Evolutionary conservation across 2,888 invertebrate species (phyloP).

Genomic region (Pediacus dermestoides): DNA sequence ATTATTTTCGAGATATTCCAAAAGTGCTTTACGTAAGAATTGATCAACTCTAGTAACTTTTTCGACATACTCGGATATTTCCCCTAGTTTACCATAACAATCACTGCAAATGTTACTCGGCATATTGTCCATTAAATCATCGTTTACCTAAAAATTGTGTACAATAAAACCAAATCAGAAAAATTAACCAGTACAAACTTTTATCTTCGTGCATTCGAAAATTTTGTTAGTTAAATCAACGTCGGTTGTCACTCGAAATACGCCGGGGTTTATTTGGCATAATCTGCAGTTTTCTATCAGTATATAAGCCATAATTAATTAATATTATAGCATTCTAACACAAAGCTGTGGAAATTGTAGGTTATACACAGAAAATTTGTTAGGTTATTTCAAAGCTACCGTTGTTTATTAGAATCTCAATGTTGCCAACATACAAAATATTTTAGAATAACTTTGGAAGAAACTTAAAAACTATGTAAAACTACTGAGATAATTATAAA

Average conservation of each 20-base stretch:
- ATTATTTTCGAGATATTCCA: slow-evolving; percentile 6
- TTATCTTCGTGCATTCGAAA: slow-evolving; percentile 25
- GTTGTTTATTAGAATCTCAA: too few relatives aligned
- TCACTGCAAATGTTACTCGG: slow-evolving; percentile 27
- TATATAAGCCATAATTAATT: too few relatives aligned
- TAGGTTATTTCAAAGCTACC: too few relatives aligned
- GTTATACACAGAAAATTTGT: too few relatives aligned
- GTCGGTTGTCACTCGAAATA: slow-evolving; percentile 13
- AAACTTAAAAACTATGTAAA: too few relatives aligned
- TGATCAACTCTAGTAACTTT: slow-evolving; percentile 26
- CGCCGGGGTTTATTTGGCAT: slow-evolving; percentile 18
- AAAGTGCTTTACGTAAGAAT: slow-evolving; percentile 17
- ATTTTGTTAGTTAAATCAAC: slow-evolving; percentile 25
- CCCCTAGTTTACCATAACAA: slow-evolving; percentile 28
- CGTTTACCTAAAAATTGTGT: slow-evolving; percentile 22
- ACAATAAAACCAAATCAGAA: too few relatives aligned
- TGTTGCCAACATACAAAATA: too few relatives aligned
- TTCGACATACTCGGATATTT: slow-evolving; percentile 26
- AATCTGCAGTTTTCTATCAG: slow-evolving; percentile 20
- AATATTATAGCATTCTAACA: too few relatives aligned
- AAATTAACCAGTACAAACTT: too few relatives aligned
- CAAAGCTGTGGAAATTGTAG: too few relatives aligned
- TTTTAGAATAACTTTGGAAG: too few relatives aligned
- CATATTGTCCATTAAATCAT: slow-evolving; percentile 21
- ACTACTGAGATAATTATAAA: too few relatives aligned